Evolutionary conservation across 1,140 invertebrate species (phyloP), one percentile per base, ranked within the genome.

Genomic region (Zophobas morio): DNA sequence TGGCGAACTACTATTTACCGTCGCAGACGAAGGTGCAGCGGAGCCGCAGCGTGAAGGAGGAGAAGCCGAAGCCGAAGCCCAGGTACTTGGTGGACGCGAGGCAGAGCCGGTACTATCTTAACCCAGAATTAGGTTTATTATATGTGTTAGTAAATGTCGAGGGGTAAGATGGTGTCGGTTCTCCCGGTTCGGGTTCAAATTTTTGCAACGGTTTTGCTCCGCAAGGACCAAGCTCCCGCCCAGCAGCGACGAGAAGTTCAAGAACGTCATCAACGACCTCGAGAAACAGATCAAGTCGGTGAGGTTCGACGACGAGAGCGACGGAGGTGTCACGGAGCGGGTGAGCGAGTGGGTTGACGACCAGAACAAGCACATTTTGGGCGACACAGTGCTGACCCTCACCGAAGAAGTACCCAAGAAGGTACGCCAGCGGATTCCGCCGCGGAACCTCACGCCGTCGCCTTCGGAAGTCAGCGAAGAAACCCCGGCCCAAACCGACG

Each of bases 301-400:
- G 2, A 63, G 85, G 49, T 85, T 85, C 74, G 77, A 84, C 75
- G 84, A 85, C 6, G 74, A 78, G 46, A 74, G 37, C 33, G 82
- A 81, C 3, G 78, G 81, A 20, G 78, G 79, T 6, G 78, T 74
- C 6, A 70, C 82, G 47, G 80, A 79, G 8, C 78, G 83, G 1
- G 74, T 82, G 20, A 81, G 70, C 79, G 72, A 81, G 6, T 86
- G 85, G 85, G 80, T 85, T 8, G 83, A 85, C 57, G 82, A 83
- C 6, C 82, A 84, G 46, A 84, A 85, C 73, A 78, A 84, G 40
- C 82, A 82, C 56, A 57, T 79, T 35, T 39, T 34, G 6, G 46
- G 33, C 6, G 78, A 80, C 2, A 70, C 8, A 2, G 60, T 60
- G 40, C 36, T 75, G 6, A 36, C 35, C 8, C 33, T 20, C 1